Base-by-base conservation (phyloP, 2,888 invertebrate species). In the Lutraria lutraria region DNA sequence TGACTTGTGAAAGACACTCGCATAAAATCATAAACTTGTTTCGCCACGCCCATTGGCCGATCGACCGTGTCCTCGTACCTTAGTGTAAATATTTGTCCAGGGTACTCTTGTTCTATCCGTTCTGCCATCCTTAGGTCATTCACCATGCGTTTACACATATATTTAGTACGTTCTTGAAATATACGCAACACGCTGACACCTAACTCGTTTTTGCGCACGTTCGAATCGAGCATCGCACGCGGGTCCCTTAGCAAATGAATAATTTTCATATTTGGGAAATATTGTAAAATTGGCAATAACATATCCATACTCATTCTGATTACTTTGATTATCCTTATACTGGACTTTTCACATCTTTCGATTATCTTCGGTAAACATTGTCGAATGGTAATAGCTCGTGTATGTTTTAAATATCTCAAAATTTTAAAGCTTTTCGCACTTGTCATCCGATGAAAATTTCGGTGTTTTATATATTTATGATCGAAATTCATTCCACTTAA, bases 161-260 rank as follows among this genome's bases (percentile, higher is more conserved):
- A 34, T 34, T 31, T 19, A 13, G 76, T 31, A 29, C 76, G 29
- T 34, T 76, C 6, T 76, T 31, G 15, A 31, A 25, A 76, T 76
- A 3, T 21, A 13, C 76, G 31, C 12, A 76, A 76, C 76, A 3
- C 6, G 8, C 19, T 3, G 31, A 34, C 76, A 8, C 34, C 31
- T 16, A 76, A 16, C 16, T 76, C 76, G 8, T 25, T 4, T 76
- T 16, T 76, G 19, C 76, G 76, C 10, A 25, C 76, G 76, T 76
- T 76, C 4, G 76, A 76, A 34, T 76, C 76, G 31, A 76, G 76
- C 76, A 76, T 76, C 31, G 76, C 76, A 16, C 76, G 76, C 34
- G 76, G 76, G 34, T 76, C 76, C 19, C 76, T 31, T 34, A 76
- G 1, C 34, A 76, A 76, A 31, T 76, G 76, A 19, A 76, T 76